phyloP scores from a whole-genome alignment of 2,113 vertebrate species.

The Lates calcarifer region DNA sequence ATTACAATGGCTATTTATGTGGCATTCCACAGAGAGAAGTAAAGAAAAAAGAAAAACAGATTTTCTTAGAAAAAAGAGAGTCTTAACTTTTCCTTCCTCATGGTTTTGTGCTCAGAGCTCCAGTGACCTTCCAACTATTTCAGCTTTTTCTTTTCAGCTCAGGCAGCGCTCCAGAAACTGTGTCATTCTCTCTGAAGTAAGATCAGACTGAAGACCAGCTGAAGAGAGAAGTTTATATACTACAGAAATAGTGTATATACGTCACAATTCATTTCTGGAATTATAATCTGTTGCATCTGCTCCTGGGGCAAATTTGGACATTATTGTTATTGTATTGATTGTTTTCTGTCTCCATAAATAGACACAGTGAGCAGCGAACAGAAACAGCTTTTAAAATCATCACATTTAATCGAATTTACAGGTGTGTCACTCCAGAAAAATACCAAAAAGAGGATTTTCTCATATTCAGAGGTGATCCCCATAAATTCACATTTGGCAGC shows the following conservation, averaged over 20 bases:
- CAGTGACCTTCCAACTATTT: conserved; percentile 26
- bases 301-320: too few species aligned
- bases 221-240: neutral
- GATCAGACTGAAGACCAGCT: neutral
- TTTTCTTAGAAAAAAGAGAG: neutral
- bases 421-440: too few species aligned
- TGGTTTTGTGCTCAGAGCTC: conserved; percentile 20
- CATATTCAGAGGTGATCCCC: too few species aligned
- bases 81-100: neutral
- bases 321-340: too few species aligned
- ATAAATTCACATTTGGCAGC: too few species aligned
- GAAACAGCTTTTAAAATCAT: too few species aligned
- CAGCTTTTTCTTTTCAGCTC: neutral
- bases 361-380: too few species aligned
- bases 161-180: neutral
- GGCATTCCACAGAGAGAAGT: neutral
- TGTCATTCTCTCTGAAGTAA: neutral
- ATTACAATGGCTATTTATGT: neutral
- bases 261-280: too few species aligned
- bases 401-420: too few species aligned
- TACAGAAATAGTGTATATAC: neutral
- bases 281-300: too few species aligned
- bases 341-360: too few species aligned
- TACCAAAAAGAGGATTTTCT: too few species aligned
- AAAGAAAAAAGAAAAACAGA: neutral